These are phyloP conservation scores for Tricholaema leucomelas DNA, from an alignment of 2,113 vertebrate species.

Conservation along the genomic window DNA sequence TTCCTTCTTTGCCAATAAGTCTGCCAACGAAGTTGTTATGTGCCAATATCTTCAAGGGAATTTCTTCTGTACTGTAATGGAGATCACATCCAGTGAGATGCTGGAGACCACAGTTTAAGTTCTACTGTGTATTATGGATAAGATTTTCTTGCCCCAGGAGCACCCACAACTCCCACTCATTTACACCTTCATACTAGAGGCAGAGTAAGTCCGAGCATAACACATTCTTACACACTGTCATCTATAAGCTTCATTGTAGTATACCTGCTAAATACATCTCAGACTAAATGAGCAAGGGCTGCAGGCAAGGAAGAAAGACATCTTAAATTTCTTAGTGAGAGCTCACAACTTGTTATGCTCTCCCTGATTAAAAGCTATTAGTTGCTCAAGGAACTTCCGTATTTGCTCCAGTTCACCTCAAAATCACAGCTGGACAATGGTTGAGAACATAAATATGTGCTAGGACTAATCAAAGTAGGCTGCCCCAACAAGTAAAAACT, in stretches of 20 bases:
- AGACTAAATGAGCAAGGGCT: background rate
- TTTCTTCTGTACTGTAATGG: slow-evolving; percentile 90
- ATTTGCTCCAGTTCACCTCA: background rate
- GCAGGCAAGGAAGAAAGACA: background rate
- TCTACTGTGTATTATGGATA: background rate
- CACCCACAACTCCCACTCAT: background rate
- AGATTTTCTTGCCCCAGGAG: background rate
- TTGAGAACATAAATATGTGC: background rate
- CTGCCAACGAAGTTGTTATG: slow-evolving; percentile 98
- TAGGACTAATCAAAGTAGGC: background rate
- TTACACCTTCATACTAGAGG: background rate
- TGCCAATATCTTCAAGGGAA: slow-evolving; percentile 96
- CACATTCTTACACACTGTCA: background rate
- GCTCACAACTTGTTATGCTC: background rate
- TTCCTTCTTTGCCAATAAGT: slow-evolving; percentile 97
- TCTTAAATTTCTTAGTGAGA: background rate
- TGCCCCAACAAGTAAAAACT: background rate
- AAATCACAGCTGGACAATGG: background rate
- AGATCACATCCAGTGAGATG: slow-evolving; percentile 31
- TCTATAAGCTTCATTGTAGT: background rate
- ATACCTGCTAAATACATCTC: background rate
- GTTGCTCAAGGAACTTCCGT: background rate
- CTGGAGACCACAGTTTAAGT: background rate
- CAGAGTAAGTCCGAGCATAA: background rate
- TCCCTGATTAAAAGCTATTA: background rate